phyloP scores from a whole-genome alignment of 2,797 vertebrate genomes.

The Mormyrops boulengeri region DNA sequence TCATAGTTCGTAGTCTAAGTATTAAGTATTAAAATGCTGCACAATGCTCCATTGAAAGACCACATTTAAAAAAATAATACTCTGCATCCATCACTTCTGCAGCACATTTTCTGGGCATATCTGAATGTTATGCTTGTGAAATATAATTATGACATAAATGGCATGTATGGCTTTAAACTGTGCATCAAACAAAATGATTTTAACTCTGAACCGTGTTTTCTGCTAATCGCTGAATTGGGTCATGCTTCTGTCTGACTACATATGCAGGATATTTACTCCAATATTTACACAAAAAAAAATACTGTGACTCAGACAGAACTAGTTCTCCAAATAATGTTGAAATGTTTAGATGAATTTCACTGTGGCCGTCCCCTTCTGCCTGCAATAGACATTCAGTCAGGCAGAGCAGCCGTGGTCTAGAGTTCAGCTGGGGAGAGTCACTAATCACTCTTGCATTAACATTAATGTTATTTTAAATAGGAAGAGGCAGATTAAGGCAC shows the following conservation, averaged over 20 bases:
- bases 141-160: background rate
- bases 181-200: background rate
- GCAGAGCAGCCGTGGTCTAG: background rate
- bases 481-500: background rate
- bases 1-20: background rate
- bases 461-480: background rate
- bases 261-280: background rate
- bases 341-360: background rate
- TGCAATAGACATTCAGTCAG: background rate
- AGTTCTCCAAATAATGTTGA: background rate
- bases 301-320: background rate
- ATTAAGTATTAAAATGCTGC: background rate
- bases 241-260: background rate
- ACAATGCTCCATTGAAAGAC: background rate
- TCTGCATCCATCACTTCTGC: background rate
- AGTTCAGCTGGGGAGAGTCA: background rate
- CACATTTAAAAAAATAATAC: background rate
- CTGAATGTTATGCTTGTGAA: background rate
- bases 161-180: background rate
- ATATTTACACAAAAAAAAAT: conserved; percentile 6
- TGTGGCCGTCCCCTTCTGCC: background rate
- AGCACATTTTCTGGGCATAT: background rate
- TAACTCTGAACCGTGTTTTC: background rate
- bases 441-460: background rate
- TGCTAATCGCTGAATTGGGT: background rate